Evolutionary conservation across 2,888 invertebrate species (phyloP).

Genomic region (Drosophila paramelanica): DNA sequence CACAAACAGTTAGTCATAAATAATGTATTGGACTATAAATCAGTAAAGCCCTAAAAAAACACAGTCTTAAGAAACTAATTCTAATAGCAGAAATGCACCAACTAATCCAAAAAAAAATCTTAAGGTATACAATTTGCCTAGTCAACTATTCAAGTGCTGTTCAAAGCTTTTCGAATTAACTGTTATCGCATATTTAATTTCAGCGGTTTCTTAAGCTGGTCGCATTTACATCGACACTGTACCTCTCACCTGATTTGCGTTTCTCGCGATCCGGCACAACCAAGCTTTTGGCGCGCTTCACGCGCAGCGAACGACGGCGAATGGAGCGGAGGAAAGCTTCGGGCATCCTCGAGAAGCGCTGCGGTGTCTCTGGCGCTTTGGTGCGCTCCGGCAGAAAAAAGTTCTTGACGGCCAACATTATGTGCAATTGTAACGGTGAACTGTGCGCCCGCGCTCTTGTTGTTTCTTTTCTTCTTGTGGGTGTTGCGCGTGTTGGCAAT

Average conservation of each 20-base stretch:
- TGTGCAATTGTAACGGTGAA: conserved; percentile 35
- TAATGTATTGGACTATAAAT: not conserved
- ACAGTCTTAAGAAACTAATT: not conserved
- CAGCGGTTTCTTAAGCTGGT: conserved; percentile 29
- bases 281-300: conserved; percentile 91
- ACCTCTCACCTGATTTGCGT: conserved; percentile 90
- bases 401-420: conserved; percentile 90
- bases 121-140: not conserved
- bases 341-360: conserved; percentile 89
- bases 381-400: conserved; percentile 89
- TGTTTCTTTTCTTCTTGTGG: conserved; percentile 12
- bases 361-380: conserved; percentile 86
- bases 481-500: conserved; percentile 69
- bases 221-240: conserved; percentile 75
- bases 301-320: conserved; percentile 89
- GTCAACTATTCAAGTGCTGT: not conserved
- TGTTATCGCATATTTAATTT: not conserved
- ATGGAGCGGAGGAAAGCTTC: conserved; percentile 91
- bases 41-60: too few relatives aligned
- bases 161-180: not conserved
- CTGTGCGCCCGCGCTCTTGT: conserved; percentile 13
- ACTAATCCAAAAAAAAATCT: too few relatives aligned
- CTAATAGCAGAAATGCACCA: too few relatives aligned
- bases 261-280: conserved; percentile 89
- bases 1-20: not conserved